A percentile compares a stretch with the other conserved stretches of the same genome.
Evolutionary conservation across 2,113 vertebrate genomes (phyloP).

Genomic region (Pampusana beccarii): DNA sequence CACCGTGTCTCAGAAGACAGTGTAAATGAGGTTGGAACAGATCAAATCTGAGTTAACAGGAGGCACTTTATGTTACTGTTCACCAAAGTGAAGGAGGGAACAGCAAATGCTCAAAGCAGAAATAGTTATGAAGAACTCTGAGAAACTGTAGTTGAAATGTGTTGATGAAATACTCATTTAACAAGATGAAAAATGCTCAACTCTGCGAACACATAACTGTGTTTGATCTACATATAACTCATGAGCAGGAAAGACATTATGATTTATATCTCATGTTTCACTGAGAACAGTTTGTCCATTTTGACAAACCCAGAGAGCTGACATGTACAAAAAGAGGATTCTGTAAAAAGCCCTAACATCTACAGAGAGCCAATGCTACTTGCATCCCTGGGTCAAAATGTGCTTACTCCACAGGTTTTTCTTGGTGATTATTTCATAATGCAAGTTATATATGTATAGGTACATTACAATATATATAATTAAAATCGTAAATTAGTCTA

Average conservation of each 20-base stretch:
- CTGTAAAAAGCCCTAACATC: not conserved
- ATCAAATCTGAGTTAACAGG: not conserved
- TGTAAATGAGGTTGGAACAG: not conserved
- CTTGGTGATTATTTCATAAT: not conserved
- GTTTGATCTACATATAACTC: not conserved
- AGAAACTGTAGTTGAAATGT: not conserved
- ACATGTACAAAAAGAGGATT: not conserved
- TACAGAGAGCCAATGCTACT: not conserved
- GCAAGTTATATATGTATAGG: not conserved
- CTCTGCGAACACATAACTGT: not conserved
- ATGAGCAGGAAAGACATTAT: not conserved
- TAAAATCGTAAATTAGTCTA: not conserved
- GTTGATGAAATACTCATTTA: not conserved
- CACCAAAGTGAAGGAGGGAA: not conserved
- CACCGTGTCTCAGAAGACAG: not conserved
- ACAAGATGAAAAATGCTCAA: not conserved
- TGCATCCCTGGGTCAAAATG: not conserved
- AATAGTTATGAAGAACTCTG: not conserved
- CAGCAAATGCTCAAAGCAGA: not conserved
- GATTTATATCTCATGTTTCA: not conserved
- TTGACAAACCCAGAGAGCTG: not conserved
- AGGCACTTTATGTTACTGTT: not conserved
- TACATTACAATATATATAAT: not conserved
- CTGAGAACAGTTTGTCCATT: not conserved
- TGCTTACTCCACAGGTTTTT: not conserved